Conservation (phyloP, 1,140 invertebrate genomes). For the Heterodera carotae region DNA sequence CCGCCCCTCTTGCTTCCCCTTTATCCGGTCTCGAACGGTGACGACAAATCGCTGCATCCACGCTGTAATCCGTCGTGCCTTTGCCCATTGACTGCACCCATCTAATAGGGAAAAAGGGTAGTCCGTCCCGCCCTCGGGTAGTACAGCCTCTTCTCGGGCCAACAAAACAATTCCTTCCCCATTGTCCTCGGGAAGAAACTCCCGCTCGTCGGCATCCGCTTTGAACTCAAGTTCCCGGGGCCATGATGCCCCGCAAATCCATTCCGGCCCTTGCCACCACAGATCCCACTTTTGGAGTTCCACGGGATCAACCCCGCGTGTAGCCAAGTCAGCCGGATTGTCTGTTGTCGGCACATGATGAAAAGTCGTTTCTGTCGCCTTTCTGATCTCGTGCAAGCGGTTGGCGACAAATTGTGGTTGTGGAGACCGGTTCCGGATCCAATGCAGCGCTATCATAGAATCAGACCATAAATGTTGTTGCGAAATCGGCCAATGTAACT, state of each 20-base stretch:
- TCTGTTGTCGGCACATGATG: slow-evolving; percentile 29
- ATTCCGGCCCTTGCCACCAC: slow-evolving; percentile 39
- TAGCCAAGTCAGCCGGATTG: slow-evolving; percentile 38
- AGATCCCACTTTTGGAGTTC: neutral
- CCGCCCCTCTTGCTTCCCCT: no score
- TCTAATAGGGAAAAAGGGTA: neutral
- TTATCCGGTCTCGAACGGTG: no score
- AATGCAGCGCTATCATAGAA: slow-evolving; percentile 28
- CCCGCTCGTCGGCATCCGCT: neutral
- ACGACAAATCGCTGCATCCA: no score
- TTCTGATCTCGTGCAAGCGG: slow-evolving; percentile 29
- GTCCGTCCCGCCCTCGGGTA: neutral
- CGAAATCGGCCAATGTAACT: neutral
- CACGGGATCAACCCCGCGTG: slow-evolving; percentile 18
- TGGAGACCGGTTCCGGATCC: slow-evolving; percentile 15
- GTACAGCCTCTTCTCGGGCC: neutral
- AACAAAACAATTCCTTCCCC: neutral
- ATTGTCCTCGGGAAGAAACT: neutral
- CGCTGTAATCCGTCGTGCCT: neutral
- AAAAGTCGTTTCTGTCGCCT: neutral
- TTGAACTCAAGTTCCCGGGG: neutral
- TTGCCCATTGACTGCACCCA: neutral
- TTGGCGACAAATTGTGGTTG: slow-evolving; percentile 29
- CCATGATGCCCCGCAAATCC: neutral
- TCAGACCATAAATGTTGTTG: slow-evolving; percentile 33